Percentiles rank a stretch among this genome's conserved stretches.
These are phyloP conservation scores for Galerucella pusilla DNA, from an alignment of 2,888 invertebrate species.

Conservation along the genomic window DNA sequence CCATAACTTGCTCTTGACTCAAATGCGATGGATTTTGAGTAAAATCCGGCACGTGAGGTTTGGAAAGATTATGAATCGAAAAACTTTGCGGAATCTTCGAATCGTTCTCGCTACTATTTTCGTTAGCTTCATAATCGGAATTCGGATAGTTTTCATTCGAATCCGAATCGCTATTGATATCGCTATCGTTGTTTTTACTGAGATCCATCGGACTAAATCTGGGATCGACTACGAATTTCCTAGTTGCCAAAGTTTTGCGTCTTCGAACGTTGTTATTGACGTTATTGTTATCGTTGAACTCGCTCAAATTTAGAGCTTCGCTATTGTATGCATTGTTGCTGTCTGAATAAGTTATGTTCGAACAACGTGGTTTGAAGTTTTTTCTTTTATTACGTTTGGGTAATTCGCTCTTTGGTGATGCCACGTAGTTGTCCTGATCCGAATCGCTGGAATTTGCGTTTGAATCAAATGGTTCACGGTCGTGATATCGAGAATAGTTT, in stretches of 20 bases:
- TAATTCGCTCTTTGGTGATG: conserved; percentile 65
- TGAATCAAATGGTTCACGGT: conserved; percentile 50
- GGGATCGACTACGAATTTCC: conserved; percentile 55
- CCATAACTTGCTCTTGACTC: conserved; percentile 64
- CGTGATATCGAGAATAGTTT: conserved; percentile 56
- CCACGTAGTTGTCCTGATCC: conserved; percentile 62
- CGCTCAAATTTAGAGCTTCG: conserved; percentile 50
- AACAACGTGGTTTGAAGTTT: conserved; percentile 82
- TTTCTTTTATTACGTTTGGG: conserved; percentile 81
- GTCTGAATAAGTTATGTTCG: conserved; percentile 67
- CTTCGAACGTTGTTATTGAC: conserved; percentile 57
- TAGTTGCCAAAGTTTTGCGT: conserved; percentile 58
- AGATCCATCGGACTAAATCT: conserved; percentile 61
- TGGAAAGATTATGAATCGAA: conserved; percentile 62
- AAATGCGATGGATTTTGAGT: conserved; percentile 59
- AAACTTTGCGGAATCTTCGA: conserved; percentile 58
- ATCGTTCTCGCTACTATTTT: conserved; percentile 55
- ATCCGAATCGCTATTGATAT: conserved; percentile 58
- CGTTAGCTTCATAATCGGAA: conserved; percentile 65
- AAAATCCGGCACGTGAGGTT: conserved; percentile 60
- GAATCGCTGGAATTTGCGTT: conserved; percentile 69
- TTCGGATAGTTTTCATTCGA: conserved; percentile 55
- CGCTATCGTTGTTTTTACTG: conserved; percentile 61
- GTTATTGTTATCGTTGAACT: conserved; percentile 60
- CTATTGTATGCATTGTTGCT: conserved; percentile 57